Evolutionary conservation across 2,797 vertebrate species (phyloP).

Genomic region (Semotilus atromaculatus): DNA sequence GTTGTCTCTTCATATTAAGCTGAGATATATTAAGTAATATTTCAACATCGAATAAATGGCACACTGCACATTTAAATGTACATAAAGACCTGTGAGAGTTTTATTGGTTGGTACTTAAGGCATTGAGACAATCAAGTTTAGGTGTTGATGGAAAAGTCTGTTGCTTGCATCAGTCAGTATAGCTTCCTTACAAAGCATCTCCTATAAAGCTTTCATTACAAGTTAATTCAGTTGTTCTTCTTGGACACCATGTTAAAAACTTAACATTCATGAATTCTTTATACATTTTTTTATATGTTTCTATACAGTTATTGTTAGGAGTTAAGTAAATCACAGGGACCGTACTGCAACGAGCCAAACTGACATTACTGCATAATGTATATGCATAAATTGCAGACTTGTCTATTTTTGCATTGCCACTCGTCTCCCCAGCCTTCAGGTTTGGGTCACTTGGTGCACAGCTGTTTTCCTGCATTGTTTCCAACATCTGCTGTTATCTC

Average conservation of each 20-base stretch:
- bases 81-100: background rate
- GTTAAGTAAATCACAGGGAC: background rate
- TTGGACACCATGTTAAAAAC: background rate
- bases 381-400: background rate
- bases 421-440: background rate
- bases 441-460: constrained; percentile 38
- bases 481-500: constrained; percentile 38
- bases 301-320: background rate
- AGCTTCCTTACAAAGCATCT: constrained; percentile 7
- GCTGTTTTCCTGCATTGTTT: constrained; percentile 34
- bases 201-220: background rate
- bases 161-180: background rate
- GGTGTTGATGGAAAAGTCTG: background rate
- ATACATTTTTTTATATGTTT: background rate
- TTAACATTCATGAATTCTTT: background rate
- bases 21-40: background rate
- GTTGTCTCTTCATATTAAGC: background rate
- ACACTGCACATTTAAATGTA: background rate
- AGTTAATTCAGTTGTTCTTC: background rate
- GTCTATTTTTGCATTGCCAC: constrained; percentile 30
- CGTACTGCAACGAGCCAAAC: background rate
- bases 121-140: background rate
- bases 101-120: background rate
- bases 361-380: constrained; percentile 18
- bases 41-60: background rate